Conservation (phyloP, 1,140 invertebrate species). For the Pissodes strobi region DNA sequence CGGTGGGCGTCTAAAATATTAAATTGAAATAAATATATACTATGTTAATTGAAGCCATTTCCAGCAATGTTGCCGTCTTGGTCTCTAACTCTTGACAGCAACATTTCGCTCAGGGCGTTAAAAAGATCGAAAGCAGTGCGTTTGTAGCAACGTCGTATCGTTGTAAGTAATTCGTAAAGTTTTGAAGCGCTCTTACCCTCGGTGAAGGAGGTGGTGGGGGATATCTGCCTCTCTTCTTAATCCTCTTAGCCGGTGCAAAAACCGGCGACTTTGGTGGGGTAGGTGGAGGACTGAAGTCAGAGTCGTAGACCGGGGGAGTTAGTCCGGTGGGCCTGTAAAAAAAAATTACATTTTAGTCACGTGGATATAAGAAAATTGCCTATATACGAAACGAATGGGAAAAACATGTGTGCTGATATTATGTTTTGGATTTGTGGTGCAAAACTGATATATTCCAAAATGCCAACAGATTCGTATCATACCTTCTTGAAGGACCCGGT, state of each 20-base stretch:
- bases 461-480: too few species aligned
- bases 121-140: too few species aligned
- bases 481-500: slow-evolving; percentile 21
- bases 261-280: not conserved
- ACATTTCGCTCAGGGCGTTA: too few species aligned
- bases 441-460: too few species aligned
- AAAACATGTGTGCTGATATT: too few species aligned
- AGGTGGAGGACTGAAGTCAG: slow-evolving; percentile 9
- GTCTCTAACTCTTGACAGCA: too few species aligned
- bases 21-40: not conserved
- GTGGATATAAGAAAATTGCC: not conserved
- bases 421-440: too few species aligned
- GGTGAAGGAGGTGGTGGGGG: slow-evolving; percentile 3
- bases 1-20: not conserved
- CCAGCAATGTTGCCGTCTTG: too few species aligned
- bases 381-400: too few species aligned
- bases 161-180: not conserved
- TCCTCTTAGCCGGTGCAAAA: not conserved
- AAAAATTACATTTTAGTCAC: not conserved
- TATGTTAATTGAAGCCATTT: too few species aligned
- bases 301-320: slow-evolving; percentile 2
- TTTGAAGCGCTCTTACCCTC: not conserved
- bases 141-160: too few species aligned
- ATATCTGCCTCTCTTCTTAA: too few species aligned
- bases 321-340: slow-evolving; percentile 9